Percentiles rank a stretch among this genome's conserved stretches.
phyloP scores from a whole-genome alignment of 2,797 vertebrate species.

The Erethizon dorsatum region DNA sequence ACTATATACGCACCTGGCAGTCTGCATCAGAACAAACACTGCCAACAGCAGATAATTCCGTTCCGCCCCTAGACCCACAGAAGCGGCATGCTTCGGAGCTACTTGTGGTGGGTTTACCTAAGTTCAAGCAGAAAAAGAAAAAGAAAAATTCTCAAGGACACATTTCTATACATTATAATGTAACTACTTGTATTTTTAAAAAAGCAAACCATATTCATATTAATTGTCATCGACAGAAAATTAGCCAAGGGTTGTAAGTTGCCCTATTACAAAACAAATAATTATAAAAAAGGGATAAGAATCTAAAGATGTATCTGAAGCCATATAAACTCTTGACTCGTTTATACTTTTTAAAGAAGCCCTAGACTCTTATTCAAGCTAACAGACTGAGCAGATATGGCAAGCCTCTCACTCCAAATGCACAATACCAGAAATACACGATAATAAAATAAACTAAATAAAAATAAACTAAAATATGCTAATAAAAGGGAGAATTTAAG shows the following conservation, averaged over 20 bases:
- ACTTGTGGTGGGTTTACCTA: slow-evolving; percentile 98
- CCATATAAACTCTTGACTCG: slow-evolving; percentile 19
- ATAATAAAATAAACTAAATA: slow-evolving; percentile 30
- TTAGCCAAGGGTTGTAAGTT: not conserved
- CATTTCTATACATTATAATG: slow-evolving; percentile 30
- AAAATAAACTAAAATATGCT: slow-evolving; percentile 35
- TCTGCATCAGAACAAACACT: slow-evolving; percentile 98
- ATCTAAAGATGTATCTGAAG: slow-evolving; percentile 16
- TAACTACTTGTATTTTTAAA: not conserved
- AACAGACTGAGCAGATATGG: not conserved
- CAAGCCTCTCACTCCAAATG: not conserved
- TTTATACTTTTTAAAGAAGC: not conserved
- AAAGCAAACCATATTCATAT: not conserved
- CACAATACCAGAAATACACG: not conserved
- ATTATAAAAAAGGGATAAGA: not conserved
- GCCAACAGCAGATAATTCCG: slow-evolving; percentile 97
- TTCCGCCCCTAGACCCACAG: slow-evolving; percentile 98
- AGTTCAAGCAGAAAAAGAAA: slow-evolving; percentile 84
- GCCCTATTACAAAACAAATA: slow-evolving; percentile 54
- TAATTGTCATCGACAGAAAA: slow-evolving; percentile 29
- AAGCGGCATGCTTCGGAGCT: slow-evolving; percentile 98
- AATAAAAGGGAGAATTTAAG: slow-evolving; percentile 13
- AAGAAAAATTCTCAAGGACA: slow-evolving; percentile 2
- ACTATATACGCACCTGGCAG: slow-evolving; percentile 94
- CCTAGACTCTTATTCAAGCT: not conserved